These are phyloP conservation scores for Leptoteleia sp. DNA, from an alignment of 1,140 invertebrate genomes.

Conservation along the genomic window DNA sequence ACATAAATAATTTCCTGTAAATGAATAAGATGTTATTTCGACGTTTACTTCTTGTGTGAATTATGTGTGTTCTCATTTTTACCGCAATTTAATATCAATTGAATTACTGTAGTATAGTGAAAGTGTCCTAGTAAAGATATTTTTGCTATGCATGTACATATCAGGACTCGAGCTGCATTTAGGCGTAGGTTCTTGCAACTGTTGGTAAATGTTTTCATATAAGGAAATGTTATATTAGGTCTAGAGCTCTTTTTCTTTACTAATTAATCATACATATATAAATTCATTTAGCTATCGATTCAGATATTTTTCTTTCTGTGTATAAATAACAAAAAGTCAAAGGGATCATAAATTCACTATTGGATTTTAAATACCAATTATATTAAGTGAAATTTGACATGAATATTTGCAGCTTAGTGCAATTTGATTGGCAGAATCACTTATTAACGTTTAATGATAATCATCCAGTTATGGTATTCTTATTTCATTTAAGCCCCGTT, in stretches of 20 bases:
- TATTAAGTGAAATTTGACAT: not conserved
- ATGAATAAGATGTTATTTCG: too few relatives aligned
- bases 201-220: constrained; percentile 6
- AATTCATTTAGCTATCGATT: too few relatives aligned
- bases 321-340: too few relatives aligned
- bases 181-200: not conserved
- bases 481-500: constrained; percentile 13
- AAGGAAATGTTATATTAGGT: not conserved
- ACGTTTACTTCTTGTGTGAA: too few relatives aligned
- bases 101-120: not conserved
- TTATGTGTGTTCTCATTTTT: too few relatives aligned
- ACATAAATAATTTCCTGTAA: too few relatives aligned
- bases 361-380: not conserved
- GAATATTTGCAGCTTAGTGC: not conserved
- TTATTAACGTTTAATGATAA: constrained; percentile 18
- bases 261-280: not conserved
- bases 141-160: constrained; percentile 4
- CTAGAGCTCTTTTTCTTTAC: not conserved
- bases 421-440: constrained; percentile 12
- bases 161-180: not conserved
- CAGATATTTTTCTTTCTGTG: too few relatives aligned
- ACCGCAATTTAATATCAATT: not conserved
- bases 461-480: constrained; percentile 7
- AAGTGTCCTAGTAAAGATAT: constrained; percentile 1
- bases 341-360: too few relatives aligned